phyloP scores from a whole-genome alignment of 2,888 invertebrate species.

The Parnassius mnemosyne region DNA sequence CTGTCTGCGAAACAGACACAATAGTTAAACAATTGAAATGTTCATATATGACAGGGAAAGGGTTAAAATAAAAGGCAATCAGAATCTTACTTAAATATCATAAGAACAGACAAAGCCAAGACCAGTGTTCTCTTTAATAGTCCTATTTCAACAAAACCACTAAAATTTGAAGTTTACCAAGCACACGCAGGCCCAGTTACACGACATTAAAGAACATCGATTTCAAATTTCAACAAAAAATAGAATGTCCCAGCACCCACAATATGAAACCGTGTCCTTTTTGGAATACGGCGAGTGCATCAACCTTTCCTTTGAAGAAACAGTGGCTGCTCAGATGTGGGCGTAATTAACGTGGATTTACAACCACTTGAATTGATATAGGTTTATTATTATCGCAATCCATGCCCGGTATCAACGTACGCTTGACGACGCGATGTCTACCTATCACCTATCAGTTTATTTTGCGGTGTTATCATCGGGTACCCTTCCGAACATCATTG shows the following conservation, averaged over 20 bases:
- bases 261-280: constrained; percentile 5
- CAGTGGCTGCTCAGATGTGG: constrained; percentile 16
- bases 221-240: constrained; percentile 10
- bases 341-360: constrained; percentile 36
- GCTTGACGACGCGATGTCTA: constrained; percentile 15
- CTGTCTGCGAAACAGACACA: too few relatives aligned
- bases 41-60: too few relatives aligned
- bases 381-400: constrained; percentile 45
- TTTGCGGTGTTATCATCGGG: constrained; percentile 3
- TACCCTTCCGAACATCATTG: not conserved
- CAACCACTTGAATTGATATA: constrained; percentile 45
- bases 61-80: too few relatives aligned
- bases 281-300: constrained; percentile 16
- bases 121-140: not conserved
- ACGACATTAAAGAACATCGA: not conserved
- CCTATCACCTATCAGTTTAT: constrained; percentile 32
- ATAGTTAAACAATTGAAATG: too few relatives aligned
- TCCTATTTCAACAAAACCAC: not conserved
- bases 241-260: constrained; percentile 12
- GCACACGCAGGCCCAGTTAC: not conserved
- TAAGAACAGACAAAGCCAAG: too few relatives aligned
- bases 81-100: too few relatives aligned
- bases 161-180: not conserved
- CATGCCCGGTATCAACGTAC: constrained; percentile 26
- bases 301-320: constrained; percentile 22